Conservation (phyloP, 2,113 vertebrate genomes). For the Microcebus lehilahytsara region DNA sequence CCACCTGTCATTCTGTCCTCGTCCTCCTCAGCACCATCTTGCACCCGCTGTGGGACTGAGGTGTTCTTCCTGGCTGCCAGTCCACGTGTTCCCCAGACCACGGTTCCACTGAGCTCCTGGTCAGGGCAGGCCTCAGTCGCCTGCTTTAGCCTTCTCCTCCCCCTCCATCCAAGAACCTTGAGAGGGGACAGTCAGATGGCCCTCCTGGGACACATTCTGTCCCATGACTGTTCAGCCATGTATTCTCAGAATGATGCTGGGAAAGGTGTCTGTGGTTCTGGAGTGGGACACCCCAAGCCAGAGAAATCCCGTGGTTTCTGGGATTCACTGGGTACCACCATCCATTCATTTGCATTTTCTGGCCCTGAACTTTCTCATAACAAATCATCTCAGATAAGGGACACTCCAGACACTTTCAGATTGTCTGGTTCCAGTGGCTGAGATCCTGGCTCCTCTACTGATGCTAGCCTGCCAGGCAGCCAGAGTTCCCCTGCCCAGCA, state of each 20-base stretch:
- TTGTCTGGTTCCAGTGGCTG: background rate
- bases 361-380: background rate
- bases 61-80: background rate
- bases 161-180: background rate
- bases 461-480: background rate
- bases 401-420: background rate
- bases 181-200: background rate
- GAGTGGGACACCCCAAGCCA: background rate
- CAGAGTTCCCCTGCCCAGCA: background rate
- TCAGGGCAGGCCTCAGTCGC: background rate
- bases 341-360: background rate
- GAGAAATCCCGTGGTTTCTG: background rate
- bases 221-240: background rate
- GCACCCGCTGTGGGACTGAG: background rate
- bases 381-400: background rate
- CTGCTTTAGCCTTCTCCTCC: background rate
- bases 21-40: background rate
- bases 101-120: background rate
- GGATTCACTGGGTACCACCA: background rate
- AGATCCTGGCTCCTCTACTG: background rate
- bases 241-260: background rate
- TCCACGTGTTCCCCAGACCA: background rate
- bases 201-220: background rate
- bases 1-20: background rate
- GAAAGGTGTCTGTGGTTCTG: background rate